Evolutionary conservation across 2,113 vertebrate genomes (phyloP).

Genomic region (Naja naja): DNA sequence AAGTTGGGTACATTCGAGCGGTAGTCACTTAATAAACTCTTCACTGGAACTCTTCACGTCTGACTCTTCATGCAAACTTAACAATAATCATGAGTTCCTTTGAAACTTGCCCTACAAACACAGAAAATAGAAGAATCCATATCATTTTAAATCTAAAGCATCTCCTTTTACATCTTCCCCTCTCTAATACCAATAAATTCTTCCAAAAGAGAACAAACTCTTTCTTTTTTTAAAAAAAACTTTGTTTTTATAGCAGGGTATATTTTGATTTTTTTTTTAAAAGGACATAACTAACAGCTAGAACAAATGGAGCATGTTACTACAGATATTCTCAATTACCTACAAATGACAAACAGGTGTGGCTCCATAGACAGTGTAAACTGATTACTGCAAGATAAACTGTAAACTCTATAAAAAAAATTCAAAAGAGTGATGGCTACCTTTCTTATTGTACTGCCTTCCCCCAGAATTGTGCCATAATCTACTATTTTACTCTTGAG

Average conservation of each 20-base stretch:
- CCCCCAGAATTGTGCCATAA: neutral
- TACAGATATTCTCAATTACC: constrained; percentile 13
- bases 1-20: too few species aligned
- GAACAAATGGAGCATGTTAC: neutral
- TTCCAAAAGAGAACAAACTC: neutral
- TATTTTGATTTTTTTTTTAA: neutral
- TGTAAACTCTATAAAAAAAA: neutral
- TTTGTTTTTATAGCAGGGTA: constrained; percentile 1
- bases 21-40: too few species aligned
- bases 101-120: constrained; percentile 33
- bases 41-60: too few species aligned
- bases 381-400: neutral
- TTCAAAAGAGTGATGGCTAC: neutral
- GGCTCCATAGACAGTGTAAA: neutral
- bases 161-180: neutral
- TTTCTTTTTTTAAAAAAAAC: neutral
- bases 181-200: neutral
- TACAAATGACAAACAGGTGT: constrained; percentile 34
- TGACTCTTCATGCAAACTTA: too few species aligned
- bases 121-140: constrained; percentile 33
- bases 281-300: constrained; percentile 23
- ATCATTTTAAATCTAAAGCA: constrained; percentile 17
- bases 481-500: too few species aligned
- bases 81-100: constrained; percentile 24
- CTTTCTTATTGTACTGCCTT: neutral